These are phyloP conservation scores for Benitochromis conjunctus DNA, from an alignment of 2,113 vertebrate genomes.

Conservation along the genomic window DNA sequence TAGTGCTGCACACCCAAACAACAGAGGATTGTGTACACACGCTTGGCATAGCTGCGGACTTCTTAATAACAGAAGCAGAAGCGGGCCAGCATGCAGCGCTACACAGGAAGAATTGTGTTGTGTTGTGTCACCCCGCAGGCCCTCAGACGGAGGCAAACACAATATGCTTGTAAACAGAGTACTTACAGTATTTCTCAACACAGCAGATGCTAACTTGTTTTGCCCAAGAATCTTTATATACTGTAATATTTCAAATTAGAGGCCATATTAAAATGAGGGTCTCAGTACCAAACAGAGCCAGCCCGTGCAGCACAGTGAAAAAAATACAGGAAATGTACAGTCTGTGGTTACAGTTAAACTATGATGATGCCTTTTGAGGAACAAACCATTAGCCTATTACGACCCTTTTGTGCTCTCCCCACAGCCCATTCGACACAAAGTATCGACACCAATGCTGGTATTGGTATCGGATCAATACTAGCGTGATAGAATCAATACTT, in stretches of 20 bases:
- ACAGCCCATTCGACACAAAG: not conserved
- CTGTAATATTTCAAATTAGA: not conserved
- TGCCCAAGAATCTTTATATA: not conserved
- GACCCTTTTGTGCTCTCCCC: not conserved
- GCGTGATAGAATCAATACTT: not conserved
- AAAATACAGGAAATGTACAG: not conserved
- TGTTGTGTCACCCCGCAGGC: constrained; percentile 5
- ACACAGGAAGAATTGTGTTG: constrained; percentile 7
- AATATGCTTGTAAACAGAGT: constrained; percentile 29
- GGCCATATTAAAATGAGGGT: not conserved
- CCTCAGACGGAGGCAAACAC: not conserved
- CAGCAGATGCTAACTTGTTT: not conserved
- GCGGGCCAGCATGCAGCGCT: not conserved
- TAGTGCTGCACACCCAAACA: constrained; percentile 19
- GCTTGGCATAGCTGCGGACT: constrained; percentile 25
- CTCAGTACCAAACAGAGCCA: not conserved
- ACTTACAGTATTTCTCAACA: not conserved
- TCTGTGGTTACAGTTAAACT: not conserved
- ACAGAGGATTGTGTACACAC: constrained; percentile 34
- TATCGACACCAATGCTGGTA: not conserved
- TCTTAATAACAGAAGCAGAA: constrained; percentile 1
- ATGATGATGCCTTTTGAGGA: not conserved
- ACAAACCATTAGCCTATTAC: not conserved
- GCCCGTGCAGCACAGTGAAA: not conserved
- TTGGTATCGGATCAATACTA: not conserved